A percentile compares a stretch with the other conserved stretches of the same genome.
phyloP scores from a whole-genome alignment of 2,888 invertebrate species.

The Lasioglossum oenotherae region DNA sequence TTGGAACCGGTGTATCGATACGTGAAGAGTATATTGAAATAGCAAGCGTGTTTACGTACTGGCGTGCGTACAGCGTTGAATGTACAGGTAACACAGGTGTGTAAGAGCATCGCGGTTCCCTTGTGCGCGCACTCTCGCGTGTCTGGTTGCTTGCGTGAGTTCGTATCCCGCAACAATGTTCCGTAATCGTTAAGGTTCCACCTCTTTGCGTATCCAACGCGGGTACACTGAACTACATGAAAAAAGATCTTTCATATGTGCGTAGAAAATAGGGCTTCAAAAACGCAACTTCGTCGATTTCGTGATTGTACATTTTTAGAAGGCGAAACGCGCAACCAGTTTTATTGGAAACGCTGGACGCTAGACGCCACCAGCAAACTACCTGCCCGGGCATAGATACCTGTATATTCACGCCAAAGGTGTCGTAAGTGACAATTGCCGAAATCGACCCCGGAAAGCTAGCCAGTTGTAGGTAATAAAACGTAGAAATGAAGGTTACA shows the following conservation, averaged over 20 bases:
- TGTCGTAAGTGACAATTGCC: neutral
- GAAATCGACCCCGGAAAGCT: neutral
- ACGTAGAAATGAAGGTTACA: neutral
- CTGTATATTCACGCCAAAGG: neutral
- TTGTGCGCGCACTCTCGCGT: conserved; percentile 64
- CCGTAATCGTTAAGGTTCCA: conserved; percentile 70
- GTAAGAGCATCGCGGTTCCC: conserved; percentile 62
- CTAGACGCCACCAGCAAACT: neutral
- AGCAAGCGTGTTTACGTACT: conserved; percentile 45
- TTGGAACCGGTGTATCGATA: neutral
- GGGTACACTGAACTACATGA: neutral
- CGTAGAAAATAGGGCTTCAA: neutral
- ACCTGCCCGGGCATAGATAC: neutral
- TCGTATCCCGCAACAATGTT: conserved; percentile 63
- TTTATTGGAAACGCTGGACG: neutral
- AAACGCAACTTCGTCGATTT: neutral
- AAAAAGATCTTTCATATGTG: neutral
- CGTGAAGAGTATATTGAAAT: conserved; percentile 24
- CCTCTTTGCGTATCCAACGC: conserved; percentile 25
- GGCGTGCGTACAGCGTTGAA: conserved; percentile 52
- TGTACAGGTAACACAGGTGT: conserved; percentile 49
- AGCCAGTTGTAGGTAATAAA: neutral
- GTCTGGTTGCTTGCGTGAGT: conserved; percentile 73
- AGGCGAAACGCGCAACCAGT: neutral
- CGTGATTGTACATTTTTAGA: neutral